Base-by-base conservation (phyloP, 2,888 invertebrate species). In the Atrina japonica region DNA sequence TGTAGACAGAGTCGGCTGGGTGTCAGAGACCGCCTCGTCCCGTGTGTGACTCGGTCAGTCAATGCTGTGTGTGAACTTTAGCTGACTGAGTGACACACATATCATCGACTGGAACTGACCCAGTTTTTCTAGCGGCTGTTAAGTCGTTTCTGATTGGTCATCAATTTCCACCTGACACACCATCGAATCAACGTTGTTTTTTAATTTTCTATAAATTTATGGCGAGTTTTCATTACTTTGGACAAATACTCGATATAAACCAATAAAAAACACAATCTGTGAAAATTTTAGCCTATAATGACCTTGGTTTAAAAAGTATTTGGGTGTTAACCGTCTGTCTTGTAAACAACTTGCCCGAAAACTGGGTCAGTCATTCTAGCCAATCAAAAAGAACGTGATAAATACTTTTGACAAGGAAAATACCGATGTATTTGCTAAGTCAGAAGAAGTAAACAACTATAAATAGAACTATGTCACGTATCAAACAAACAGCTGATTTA, bases 31-130 rank as follows among this genome's bases (percentile, higher is more conserved):
- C 35, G 35, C 5, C 35, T 35, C 35, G 35, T 35, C 35, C 11
- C 35, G 5, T 5, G 35, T 35, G 35, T 35, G 35, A 35, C 35
- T 35, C 35, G 35, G 35, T 35, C 35, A 35, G 35, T 35, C 35
- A n/a, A n/a, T n/a, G n/a, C 35, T 70, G 67, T 70, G 68, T 68
- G 59, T 81, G 80, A 82, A 81, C 80, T 77, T 72, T 78, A 41
- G 71, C 64, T 84, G 83, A 84, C 84, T 79, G 84, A 83, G 78
- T 83, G 83, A 85, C 84, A 78, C 73, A 83, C 77, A 79, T 83
- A 76, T 75, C 58, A 73, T 73, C 71, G 73, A 72, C 77, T 68
- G 76, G 70, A 75, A 63, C 59, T 75, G 76, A 76, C 77, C 80
- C 68, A 75, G 63, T 71, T 77, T 67, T 61, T 35, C 5, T 11